Percentiles rank a stretch among this genome's conserved stretches.
phyloP scores from a whole-genome alignment of 1,140 invertebrate genomes.

The Rhopalosiphum padi region DNA sequence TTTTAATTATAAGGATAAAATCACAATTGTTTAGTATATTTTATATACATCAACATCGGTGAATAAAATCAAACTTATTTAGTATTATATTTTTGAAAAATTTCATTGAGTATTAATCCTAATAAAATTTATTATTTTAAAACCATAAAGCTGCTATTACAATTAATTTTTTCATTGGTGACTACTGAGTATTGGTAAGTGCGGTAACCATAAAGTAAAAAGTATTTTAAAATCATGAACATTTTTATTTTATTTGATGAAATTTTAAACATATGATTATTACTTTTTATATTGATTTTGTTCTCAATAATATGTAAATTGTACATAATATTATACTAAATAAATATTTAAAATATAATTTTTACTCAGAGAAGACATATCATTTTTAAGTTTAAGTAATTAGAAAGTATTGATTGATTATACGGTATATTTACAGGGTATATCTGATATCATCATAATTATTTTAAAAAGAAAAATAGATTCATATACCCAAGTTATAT shows the following conservation, averaged over 20 bases:
- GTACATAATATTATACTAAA: too few relatives aligned
- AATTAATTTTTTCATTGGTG: neutral
- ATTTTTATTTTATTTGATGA: neutral
- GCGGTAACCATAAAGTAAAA: neutral
- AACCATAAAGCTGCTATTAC: neutral
- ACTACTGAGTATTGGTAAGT: too few relatives aligned
- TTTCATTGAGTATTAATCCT: neutral
- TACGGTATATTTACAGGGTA: too few relatives aligned
- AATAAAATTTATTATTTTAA: neutral
- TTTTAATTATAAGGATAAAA: neutral
- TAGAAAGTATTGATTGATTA: too few relatives aligned
- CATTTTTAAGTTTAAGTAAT: too few relatives aligned
- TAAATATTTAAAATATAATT: too few relatives aligned
- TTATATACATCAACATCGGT: neutral
- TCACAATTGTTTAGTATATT: neutral
- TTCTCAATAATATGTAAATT: neutral
- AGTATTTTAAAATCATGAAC: neutral
- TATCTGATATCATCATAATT: too few relatives aligned
- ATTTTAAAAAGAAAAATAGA: too few relatives aligned
- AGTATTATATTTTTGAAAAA: slow-evolving; percentile 17
- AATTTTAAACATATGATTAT: too few relatives aligned
- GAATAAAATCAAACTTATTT: neutral
- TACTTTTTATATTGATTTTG: neutral
- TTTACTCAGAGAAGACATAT: too few relatives aligned
- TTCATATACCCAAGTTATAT: too few relatives aligned